Conservation (phyloP, 2,888 invertebrate genomes). For the Tachina fera region DNA sequence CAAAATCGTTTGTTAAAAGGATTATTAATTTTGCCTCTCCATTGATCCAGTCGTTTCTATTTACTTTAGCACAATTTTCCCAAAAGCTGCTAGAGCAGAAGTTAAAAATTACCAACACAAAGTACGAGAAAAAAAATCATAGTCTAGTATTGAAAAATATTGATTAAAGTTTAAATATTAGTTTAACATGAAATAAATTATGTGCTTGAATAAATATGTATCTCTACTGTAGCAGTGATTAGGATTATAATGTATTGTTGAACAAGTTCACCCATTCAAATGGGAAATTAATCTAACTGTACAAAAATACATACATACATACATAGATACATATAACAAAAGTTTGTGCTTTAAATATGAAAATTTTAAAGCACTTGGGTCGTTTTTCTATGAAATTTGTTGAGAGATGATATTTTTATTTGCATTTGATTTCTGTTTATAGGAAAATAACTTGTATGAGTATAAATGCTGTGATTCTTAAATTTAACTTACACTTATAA, state of each 20-base stretch:
- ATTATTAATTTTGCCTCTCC: slow-evolving; percentile 16
- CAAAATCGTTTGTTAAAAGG: slow-evolving; percentile 31
- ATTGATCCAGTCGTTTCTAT: background rate
- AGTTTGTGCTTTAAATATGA: too few relatives aligned
- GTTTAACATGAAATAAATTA: slow-evolving; percentile 80
- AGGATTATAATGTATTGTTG: background rate
- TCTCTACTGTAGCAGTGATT: slow-evolving; percentile 76
- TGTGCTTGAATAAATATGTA: slow-evolving; percentile 79
- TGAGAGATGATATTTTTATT: too few relatives aligned
- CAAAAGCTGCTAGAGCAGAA: background rate
- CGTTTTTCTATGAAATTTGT: too few relatives aligned
- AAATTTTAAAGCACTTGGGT: too few relatives aligned
- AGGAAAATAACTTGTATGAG: too few relatives aligned
- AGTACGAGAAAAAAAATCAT: background rate
- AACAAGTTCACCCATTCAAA: slow-evolving; percentile 12
- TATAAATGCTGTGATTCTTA: too few relatives aligned
- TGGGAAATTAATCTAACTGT: background rate
- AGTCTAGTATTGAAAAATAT: slow-evolving; percentile 66
- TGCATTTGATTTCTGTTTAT: too few relatives aligned
- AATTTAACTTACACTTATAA: too few relatives aligned
- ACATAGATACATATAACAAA: too few relatives aligned
- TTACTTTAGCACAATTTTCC: slow-evolving; percentile 25
- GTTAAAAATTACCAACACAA: background rate
- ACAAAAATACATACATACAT: too few relatives aligned
- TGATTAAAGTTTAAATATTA: slow-evolving; percentile 81